phyloP scores from a whole-genome alignment of 2,888 invertebrate genomes.

The Drosophila multiciliata region DNA sequence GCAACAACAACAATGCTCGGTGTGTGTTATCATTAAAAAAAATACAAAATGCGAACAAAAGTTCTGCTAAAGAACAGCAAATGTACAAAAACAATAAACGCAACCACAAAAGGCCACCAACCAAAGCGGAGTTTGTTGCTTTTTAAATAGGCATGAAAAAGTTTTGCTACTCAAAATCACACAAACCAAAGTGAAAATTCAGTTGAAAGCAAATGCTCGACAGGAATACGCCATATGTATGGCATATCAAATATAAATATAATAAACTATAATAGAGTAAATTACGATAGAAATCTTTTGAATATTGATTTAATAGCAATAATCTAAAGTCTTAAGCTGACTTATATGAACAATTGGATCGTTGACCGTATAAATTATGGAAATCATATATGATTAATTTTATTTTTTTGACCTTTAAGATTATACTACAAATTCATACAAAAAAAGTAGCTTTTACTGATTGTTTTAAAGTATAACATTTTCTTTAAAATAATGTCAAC shows the following conservation, averaged over 20 bases:
- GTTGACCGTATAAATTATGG: neutral
- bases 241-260: neutral
- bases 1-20: slow-evolving; percentile 52
- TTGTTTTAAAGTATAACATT: no score
- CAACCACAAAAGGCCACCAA: slow-evolving; percentile 75
- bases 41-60: slow-evolving; percentile 55
- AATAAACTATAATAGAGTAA: neutral
- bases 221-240: slow-evolving; percentile 12
- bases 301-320: neutral
- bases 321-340: neutral
- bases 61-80: slow-evolving; percentile 66
- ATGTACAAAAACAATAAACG: slow-evolving; percentile 63
- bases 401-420: neutral
- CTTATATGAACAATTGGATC: no score
- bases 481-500: neutral
- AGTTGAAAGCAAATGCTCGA: slow-evolving; percentile 2
- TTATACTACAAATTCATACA: neutral
- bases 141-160: slow-evolving; percentile 69
- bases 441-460: neutral
- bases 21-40: slow-evolving; percentile 77
- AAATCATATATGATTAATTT: neutral
- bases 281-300: neutral
- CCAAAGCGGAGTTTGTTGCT: slow-evolving; percentile 63
- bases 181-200: slow-evolving; percentile 27
- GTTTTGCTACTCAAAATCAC: slow-evolving; percentile 42